phyloP scores from a whole-genome alignment of 2,888 invertebrate genomes.

The Drosophila meridiana region DNA sequence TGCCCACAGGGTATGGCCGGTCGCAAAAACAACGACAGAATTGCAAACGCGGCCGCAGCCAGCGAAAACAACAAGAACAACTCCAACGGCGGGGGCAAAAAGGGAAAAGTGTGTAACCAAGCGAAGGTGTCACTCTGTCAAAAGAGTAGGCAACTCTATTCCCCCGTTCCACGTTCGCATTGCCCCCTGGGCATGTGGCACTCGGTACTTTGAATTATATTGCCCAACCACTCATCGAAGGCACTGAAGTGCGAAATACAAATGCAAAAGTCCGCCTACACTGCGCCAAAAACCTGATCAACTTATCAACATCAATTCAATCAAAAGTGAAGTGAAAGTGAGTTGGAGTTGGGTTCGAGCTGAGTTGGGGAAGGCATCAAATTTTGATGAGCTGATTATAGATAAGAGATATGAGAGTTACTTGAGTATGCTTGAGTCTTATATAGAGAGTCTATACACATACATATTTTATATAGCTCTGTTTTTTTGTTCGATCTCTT shows the following conservation, averaged over 20 bases:
- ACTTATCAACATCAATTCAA: constrained; percentile 10
- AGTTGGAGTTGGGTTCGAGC: neutral
- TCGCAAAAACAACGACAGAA: constrained; percentile 24
- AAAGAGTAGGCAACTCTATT: constrained; percentile 25
- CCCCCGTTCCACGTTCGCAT: too few species aligned
- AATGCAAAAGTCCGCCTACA: constrained; percentile 49
- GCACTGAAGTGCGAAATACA: constrained; percentile 60
- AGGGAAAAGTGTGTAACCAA: constrained; percentile 44
- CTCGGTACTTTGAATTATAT: constrained; percentile 12
- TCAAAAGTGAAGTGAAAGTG: constrained; percentile 7
- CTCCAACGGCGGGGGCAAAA: constrained; percentile 25
- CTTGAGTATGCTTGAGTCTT: neutral
- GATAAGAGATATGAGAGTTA: neutral
- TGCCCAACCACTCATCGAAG: constrained; percentile 30
- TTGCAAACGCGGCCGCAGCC: constrained; percentile 37
- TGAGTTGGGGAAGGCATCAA: neutral
- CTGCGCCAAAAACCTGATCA: constrained; percentile 36
- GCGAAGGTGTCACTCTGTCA: constrained; percentile 59
- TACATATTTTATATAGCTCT: too few species aligned
- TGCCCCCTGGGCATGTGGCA: neutral
- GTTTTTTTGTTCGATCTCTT: too few species aligned
- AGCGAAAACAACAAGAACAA: constrained; percentile 26
- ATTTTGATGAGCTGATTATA: too few species aligned
- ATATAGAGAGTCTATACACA: neutral
- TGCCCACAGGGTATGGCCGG: constrained; percentile 1